Conservation (phyloP, 2,113 vertebrate species). For the Penelope pileata region DNA sequence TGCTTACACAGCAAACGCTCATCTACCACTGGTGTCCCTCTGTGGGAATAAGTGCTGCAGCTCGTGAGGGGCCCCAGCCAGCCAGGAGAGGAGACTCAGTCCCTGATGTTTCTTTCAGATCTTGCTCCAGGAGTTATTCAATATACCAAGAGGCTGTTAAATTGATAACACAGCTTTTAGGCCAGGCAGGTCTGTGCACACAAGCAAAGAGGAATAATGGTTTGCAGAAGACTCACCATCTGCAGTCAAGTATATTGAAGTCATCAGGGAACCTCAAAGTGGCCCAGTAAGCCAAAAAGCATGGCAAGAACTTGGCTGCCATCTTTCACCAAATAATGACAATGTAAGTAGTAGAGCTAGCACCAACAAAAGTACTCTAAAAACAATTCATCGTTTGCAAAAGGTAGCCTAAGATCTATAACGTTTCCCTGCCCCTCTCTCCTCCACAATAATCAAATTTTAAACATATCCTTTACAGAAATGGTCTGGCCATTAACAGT, state of each 20-base stretch:
- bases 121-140: background rate
- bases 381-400: background rate
- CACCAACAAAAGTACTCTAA: background rate
- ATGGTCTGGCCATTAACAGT: slow-evolving; percentile 20
- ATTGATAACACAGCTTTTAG: background rate
- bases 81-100: accelerated
- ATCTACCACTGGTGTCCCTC: background rate
- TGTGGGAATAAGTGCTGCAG: background rate
- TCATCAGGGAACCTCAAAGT: background rate
- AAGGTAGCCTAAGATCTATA: background rate
- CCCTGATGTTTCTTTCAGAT: background rate
- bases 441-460: slow-evolving; percentile 30
- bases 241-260: background rate
- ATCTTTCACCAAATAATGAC: background rate
- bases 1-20: no score
- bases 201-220: background rate
- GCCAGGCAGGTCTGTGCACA: background rate
- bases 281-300: background rate
- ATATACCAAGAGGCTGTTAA: background rate
- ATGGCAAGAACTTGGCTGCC: background rate
- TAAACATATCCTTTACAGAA: slow-evolving; percentile 54
- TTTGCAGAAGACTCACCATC: background rate
- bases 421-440: background rate
- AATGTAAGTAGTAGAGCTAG: slow-evolving; percentile 10
- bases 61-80: background rate